These are phyloP conservation scores for Cyrtorhinus lividipennis DNA, from an alignment of 1,140 invertebrate genomes.

Conservation along the genomic window DNA sequence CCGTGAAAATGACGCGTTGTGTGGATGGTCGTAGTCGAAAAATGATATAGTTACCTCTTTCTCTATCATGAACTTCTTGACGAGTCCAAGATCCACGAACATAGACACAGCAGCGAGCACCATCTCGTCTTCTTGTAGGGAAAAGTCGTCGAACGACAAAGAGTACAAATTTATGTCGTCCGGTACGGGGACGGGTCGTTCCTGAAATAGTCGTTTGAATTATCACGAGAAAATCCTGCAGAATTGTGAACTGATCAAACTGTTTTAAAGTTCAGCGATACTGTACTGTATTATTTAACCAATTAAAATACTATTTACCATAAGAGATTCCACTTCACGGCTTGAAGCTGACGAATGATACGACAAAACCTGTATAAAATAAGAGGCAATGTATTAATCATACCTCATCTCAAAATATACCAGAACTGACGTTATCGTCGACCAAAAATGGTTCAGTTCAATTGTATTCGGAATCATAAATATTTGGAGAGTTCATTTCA, in stretches of 20 bases:
- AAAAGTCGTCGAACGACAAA: slow-evolving; percentile 38
- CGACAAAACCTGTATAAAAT: slow-evolving; percentile 36
- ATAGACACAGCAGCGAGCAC: slow-evolving; percentile 38
- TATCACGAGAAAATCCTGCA: slow-evolving; percentile 17
- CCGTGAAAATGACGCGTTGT: too few relatives aligned
- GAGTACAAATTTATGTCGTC: slow-evolving; percentile 31
- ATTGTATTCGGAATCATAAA: too few relatives aligned
- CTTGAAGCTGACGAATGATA: slow-evolving; percentile 47
- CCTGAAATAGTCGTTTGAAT: slow-evolving; percentile 25
- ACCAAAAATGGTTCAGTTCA: too few relatives aligned
- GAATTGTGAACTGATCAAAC: slow-evolving; percentile 29
- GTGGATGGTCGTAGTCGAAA: too few relatives aligned
- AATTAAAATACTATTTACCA: too few relatives aligned
- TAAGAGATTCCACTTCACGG: slow-evolving; percentile 37
- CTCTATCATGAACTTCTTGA: slow-evolving; percentile 39
- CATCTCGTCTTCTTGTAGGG: slow-evolving; percentile 38
- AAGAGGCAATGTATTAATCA: too few relatives aligned
- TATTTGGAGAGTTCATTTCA: too few relatives aligned
- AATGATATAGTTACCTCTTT: slow-evolving; percentile 37
- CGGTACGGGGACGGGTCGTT: slow-evolving; percentile 26
- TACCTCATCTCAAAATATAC: too few relatives aligned
- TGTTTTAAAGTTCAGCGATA: too few relatives aligned
- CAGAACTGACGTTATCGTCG: too few relatives aligned
- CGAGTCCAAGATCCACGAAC: slow-evolving; percentile 41
- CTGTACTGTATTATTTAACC: too few relatives aligned